Conservation (phyloP, 35 echinoderm and acorn worm species). For the Ptychodera flava region DNA sequence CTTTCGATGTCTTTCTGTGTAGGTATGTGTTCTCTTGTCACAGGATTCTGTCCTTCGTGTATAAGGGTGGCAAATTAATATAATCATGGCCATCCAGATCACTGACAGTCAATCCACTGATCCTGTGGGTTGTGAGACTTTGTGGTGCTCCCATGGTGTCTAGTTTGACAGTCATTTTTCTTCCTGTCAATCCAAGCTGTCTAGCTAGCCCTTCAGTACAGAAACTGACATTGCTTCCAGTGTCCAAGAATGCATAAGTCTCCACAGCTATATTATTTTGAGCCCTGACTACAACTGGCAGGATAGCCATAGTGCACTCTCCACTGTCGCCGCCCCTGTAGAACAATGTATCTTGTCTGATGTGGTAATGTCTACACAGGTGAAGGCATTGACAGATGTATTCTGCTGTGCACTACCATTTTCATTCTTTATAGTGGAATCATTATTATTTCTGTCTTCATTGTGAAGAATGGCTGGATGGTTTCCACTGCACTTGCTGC, state of each 20-base stretch:
- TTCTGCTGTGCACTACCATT: too few relatives aligned
- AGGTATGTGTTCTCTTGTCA: slow-evolving; percentile 21
- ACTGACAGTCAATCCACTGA: slow-evolving; percentile 14
- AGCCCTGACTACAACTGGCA: slow-evolving; percentile 26
- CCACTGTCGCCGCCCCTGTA: neutral
- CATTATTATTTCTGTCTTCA: neutral
- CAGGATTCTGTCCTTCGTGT: too few relatives aligned
- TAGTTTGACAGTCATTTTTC: too few relatives aligned
- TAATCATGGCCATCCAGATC: slow-evolving; percentile 23
- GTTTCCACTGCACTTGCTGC: slow-evolving; percentile 12
- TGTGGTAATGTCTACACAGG: neutral
- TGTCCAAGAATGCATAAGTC: slow-evolving; percentile 25
- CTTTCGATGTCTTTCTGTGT: slow-evolving; percentile 19
- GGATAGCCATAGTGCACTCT: slow-evolving; percentile 14
- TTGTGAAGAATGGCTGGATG: slow-evolving; percentile 53
- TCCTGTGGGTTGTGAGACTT: too few relatives aligned
- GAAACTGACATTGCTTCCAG: slow-evolving; percentile 8
- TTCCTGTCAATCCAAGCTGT: neutral
- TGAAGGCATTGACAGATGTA: too few relatives aligned
- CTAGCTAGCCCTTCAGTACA: neutral
- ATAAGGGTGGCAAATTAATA: slow-evolving; percentile 33
- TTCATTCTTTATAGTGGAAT: too few relatives aligned
- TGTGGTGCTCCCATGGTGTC: too few relatives aligned
- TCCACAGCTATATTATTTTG: slow-evolving; percentile 28
- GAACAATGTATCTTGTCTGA: neutral